Percentiles rank a stretch among this genome's conserved stretches.
phyloP scores from a whole-genome alignment of 2,113 vertebrate species.

The Ochotona curzoniae region DNA sequence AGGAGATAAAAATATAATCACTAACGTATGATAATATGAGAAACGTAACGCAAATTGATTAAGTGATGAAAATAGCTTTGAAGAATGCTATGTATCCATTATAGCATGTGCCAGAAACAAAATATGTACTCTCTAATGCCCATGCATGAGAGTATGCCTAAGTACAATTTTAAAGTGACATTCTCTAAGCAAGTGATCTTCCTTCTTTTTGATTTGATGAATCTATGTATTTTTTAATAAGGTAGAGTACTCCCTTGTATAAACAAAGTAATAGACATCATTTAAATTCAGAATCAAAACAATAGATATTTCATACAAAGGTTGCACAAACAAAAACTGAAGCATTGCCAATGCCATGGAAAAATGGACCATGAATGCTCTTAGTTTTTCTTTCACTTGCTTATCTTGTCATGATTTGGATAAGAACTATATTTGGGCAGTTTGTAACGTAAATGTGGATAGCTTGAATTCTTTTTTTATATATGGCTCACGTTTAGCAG shows the following conservation, averaged over 20 bases:
- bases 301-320: background rate
- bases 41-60: background rate
- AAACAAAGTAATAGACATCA: background rate
- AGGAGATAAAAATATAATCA: background rate
- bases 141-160: background rate
- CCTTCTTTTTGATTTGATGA: background rate
- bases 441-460: background rate
- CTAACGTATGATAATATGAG: background rate
- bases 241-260: background rate
- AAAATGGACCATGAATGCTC: background rate
- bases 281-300: slow-evolving; percentile 9
- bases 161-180: background rate
- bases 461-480: background rate
- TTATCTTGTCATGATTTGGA: background rate
- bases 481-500: background rate
- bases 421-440: background rate
- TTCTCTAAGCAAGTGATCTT: background rate
- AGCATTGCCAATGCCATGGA: background rate
- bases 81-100: background rate
- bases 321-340: background rate
- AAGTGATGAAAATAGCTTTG: background rate
- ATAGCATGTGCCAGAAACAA: slow-evolving; percentile 17
- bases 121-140: background rate
- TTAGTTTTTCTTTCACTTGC: background rate
- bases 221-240: slow-evolving; percentile 26